phyloP scores from a whole-genome alignment of 2,888 invertebrate genomes.

The Choristoneura rosaceana region DNA sequence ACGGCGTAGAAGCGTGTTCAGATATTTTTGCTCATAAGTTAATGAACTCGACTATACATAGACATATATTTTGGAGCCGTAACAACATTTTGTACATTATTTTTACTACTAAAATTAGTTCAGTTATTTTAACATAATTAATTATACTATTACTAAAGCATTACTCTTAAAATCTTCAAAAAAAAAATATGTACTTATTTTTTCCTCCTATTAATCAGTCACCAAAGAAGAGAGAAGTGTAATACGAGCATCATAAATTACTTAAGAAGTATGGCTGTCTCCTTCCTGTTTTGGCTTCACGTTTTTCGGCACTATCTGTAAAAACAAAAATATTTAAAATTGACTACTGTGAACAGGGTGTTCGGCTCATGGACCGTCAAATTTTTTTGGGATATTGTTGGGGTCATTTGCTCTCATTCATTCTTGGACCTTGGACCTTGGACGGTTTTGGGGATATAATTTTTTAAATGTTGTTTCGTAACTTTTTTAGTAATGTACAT shows the following conservation, averaged over 20 bases:
- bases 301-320: not conserved
- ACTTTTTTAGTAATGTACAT: too few relatives aligned
- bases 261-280: slow-evolving; percentile 36
- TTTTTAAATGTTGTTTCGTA: too few relatives aligned
- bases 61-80: not conserved
- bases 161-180: slow-evolving; percentile 7
- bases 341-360: too few relatives aligned
- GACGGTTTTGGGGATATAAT: too few relatives aligned
- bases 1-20: too few relatives aligned
- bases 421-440: too few relatives aligned
- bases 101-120: slow-evolving; percentile 5
- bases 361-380: too few relatives aligned
- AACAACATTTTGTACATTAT: slow-evolving; percentile 34
- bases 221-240: not conserved
- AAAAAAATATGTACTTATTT: not conserved
- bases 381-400: too few relatives aligned
- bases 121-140: not conserved
- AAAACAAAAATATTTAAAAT: not conserved
- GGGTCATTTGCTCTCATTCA: too few relatives aligned
- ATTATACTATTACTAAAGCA: not conserved
- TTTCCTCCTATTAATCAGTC: not conserved
- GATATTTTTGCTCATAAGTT: too few relatives aligned
- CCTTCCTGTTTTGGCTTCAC: slow-evolving; percentile 1
- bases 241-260: slow-evolving; percentile 12
- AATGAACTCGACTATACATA: too few relatives aligned